Conservation (phyloP, 2,888 invertebrate species). For the Cephus spinipes region DNA sequence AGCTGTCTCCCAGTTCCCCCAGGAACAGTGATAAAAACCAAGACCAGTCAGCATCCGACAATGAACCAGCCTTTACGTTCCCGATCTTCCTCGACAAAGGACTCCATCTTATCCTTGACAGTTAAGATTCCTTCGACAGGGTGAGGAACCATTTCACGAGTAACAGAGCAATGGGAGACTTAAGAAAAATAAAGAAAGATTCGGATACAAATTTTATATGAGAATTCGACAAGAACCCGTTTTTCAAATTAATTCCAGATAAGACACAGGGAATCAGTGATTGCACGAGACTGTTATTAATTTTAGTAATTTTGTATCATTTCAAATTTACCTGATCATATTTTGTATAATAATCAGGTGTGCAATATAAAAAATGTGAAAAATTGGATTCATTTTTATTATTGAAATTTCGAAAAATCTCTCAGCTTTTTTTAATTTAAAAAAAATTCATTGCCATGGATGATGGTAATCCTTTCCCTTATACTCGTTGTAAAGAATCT, state of each 20-base stretch:
- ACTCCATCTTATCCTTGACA: conserved; percentile 1
- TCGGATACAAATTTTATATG: neutral
- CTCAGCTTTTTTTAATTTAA: too few species aligned
- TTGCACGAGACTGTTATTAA: too few species aligned
- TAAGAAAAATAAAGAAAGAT: neutral
- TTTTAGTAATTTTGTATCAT: too few species aligned
- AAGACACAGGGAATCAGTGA: neutral
- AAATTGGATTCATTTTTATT: too few species aligned
- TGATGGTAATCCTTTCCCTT: neutral
- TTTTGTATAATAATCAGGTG: too few species aligned
- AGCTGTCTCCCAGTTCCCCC: conserved; percentile 47
- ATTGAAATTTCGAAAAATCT: too few species aligned
- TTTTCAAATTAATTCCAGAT: neutral
- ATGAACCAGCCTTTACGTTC: conserved; percentile 44
- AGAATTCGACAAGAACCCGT: neutral
- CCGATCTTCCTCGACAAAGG: conserved; percentile 31
- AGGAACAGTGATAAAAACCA: conserved; percentile 58
- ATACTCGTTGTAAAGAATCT: conserved; percentile 31
- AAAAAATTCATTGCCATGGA: neutral
- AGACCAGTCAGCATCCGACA: conserved; percentile 59
- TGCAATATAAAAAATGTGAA: too few species aligned
- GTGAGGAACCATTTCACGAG: neutral
- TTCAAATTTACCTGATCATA: too few species aligned
- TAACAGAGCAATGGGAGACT: neutral
- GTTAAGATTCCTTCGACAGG: neutral